Percentiles rank a stretch among this genome's conserved stretches.
Conservation (phyloP, 1,140 invertebrate genomes). For the Drosophila pseudoobscura region DNA sequence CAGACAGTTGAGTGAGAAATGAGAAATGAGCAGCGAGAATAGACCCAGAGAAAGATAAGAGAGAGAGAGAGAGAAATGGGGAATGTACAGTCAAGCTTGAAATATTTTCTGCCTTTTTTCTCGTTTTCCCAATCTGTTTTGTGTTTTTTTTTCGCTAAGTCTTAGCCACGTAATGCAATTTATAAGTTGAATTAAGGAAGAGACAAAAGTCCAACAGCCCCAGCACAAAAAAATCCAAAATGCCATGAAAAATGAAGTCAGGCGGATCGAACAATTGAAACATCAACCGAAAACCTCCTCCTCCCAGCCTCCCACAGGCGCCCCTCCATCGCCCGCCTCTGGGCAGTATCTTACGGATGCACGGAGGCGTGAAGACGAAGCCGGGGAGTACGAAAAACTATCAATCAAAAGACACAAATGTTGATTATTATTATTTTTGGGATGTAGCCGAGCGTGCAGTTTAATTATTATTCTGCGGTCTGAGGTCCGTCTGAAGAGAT, state of each 20-base stretch:
- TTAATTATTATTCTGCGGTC: slow-evolving; percentile 73
- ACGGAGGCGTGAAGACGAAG: slow-evolving; percentile 40
- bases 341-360: slow-evolving; percentile 30
- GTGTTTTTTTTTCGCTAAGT: not conserved
- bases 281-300: slow-evolving; percentile 41
- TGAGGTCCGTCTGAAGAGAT: slow-evolving; percentile 17
- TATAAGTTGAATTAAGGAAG: slow-evolving; percentile 63
- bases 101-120: slow-evolving; percentile 43
- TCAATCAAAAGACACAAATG: slow-evolving; percentile 74
- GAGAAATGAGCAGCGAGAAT: slow-evolving; percentile 35
- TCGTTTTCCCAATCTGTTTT: not conserved
- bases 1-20: slow-evolving; percentile 77
- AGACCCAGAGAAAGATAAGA: slow-evolving; percentile 18
- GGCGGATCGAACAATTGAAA: slow-evolving; percentile 63
- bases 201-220: slow-evolving; percentile 15
- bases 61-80: slow-evolving; percentile 6
- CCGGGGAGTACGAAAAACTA: slow-evolving; percentile 60
- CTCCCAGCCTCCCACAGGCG: slow-evolving; percentile 4
- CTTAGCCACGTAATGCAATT: slow-evolving; percentile 74
- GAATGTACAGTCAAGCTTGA: slow-evolving; percentile 62
- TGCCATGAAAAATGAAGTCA: slow-evolving; percentile 74
- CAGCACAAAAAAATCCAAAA: slow-evolving; percentile 36
- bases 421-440: slow-evolving; percentile 67
- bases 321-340: not conserved
- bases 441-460: slow-evolving; percentile 64